These are phyloP conservation scores for Seriola aureovittata DNA, from an alignment of 2,113 vertebrate species.

Conservation along the genomic window DNA sequence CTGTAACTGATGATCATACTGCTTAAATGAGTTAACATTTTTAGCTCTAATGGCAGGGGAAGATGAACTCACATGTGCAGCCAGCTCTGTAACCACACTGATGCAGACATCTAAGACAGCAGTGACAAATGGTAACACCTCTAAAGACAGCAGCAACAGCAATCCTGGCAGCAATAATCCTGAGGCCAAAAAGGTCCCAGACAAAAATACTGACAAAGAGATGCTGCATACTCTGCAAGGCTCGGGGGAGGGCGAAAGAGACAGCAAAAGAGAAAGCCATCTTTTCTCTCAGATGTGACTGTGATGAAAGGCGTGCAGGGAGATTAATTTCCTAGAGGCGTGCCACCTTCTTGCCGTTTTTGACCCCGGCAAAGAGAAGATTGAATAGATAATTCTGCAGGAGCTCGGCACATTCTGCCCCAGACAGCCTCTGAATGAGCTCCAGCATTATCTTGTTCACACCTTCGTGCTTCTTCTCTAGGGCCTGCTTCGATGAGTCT, in stretches of 20 bases:
- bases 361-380: slow-evolving; percentile 63
- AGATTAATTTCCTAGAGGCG: slow-evolving; percentile 75
- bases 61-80: slow-evolving; percentile 64
- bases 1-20: slow-evolving; percentile 75
- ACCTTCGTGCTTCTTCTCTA: slow-evolving; percentile 21
- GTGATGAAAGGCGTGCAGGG: slow-evolving; percentile 62
- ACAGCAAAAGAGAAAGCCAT: slow-evolving; percentile 44
- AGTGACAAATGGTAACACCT: slow-evolving; percentile 59
- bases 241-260: neutral
- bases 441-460: slow-evolving; percentile 55
- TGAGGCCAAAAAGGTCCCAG: slow-evolving; percentile 15
- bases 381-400: slow-evolving; percentile 74
- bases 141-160: slow-evolving; percentile 42
- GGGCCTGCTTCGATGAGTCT: slow-evolving; percentile 34
- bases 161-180: slow-evolving; percentile 43
- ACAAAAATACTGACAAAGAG: slow-evolving; percentile 47
- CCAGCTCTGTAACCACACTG: slow-evolving; percentile 53
- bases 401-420: slow-evolving; percentile 54
- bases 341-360: slow-evolving; percentile 61
- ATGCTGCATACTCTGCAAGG: neutral
- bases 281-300: slow-evolving; percentile 58
- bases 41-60: slow-evolving; percentile 66
- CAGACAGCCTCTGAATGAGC: slow-evolving; percentile 48
- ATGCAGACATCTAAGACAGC: slow-evolving; percentile 60
- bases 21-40: slow-evolving; percentile 76